Evolutionary conservation across 2,888 invertebrate species (phyloP), one percentile per base, ranked within the genome.

Genomic region (Maniola hyperantus): DNA sequence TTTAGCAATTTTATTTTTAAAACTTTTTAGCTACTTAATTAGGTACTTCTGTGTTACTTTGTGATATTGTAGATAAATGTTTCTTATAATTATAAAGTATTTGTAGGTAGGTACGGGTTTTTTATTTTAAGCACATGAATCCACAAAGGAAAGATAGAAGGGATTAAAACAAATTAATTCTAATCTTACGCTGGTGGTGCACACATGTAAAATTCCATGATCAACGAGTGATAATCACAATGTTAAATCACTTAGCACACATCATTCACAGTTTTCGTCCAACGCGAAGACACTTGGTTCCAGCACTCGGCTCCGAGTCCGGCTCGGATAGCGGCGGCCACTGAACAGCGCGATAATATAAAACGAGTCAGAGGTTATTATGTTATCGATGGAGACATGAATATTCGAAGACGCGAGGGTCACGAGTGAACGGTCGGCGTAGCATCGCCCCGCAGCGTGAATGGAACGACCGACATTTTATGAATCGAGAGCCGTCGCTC

Each of bases 351-450:
- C 88, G 89, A 91, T 91, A 87, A 88, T 87, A 89, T 84, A 88
- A 87, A 89, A 87, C 88, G 85, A 89, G 91, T 91, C 90, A 90
- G 86, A 89, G 91, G 91, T 91, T 88, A 91, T 83, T 89, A 87
- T 88, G 89, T 89, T 91, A 91, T 91, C 91, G 90, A 87, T 83
- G 88, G 87, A 90, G 89, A 89, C 91, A 92, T 91, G 91, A 89
- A 91, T 91, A 91, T 91, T 88, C 88, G 88, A 88, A 90, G 91
- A 89, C 88, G 91, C 90, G 89, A 90, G 91, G 91, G 89, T 91
- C 91, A 89, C 90, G 91, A 91, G 89, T 90, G 91, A 90, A 77
- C 90, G 90, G 86, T 83, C 86, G 84, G 79, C 79, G 87, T 81
- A 87, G 87, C 91, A 87, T 82, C 87, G 87, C 83, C 81, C 83